Conservation (phyloP, 2,888 invertebrate genomes). For the Amiota minor region DNA sequence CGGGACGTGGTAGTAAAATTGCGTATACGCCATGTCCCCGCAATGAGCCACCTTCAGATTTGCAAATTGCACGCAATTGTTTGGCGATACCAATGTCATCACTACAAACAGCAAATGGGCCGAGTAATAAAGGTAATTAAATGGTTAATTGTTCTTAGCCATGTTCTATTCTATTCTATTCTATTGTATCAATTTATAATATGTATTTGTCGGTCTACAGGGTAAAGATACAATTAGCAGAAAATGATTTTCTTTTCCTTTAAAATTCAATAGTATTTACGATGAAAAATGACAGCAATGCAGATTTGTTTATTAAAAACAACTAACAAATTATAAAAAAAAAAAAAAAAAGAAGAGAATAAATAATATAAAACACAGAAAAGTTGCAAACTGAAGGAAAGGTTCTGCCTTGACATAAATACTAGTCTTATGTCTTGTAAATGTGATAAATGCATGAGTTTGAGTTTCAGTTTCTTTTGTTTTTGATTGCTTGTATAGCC, state of each 20-base stretch:
- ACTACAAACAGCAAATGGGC: slow-evolving; percentile 67
- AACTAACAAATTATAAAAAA: not conserved
- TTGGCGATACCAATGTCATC: slow-evolving; percentile 73
- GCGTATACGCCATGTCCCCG: slow-evolving; percentile 73
- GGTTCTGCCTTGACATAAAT: slow-evolving; percentile 50
- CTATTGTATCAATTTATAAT: not conserved
- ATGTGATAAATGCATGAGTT: slow-evolving; percentile 39
- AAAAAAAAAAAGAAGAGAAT: slow-evolving; percentile 2
- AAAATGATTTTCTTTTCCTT: not conserved
- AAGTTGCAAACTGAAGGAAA: not conserved
- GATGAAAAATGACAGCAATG: no score
- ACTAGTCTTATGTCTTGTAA: slow-evolving; percentile 35
- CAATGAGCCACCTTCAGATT: slow-evolving; percentile 71
- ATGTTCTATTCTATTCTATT: not conserved
- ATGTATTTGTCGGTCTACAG: not conserved
- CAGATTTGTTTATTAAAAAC: not conserved
- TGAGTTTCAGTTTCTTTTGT: slow-evolving; percentile 24
- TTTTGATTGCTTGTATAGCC: not conserved
- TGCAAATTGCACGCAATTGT: slow-evolving; percentile 65
- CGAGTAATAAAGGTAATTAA: slow-evolving; percentile 61
- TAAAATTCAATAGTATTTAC: not conserved
- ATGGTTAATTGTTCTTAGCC: slow-evolving; percentile 51
- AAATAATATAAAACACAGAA: slow-evolving; percentile 2
- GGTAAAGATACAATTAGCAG: slow-evolving; percentile 1
- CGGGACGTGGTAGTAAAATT: slow-evolving; percentile 71